Evolutionary conservation across 92 coral and sea anemone species (phyloP).

Genomic region (Epizoanthus rinbou): DNA sequence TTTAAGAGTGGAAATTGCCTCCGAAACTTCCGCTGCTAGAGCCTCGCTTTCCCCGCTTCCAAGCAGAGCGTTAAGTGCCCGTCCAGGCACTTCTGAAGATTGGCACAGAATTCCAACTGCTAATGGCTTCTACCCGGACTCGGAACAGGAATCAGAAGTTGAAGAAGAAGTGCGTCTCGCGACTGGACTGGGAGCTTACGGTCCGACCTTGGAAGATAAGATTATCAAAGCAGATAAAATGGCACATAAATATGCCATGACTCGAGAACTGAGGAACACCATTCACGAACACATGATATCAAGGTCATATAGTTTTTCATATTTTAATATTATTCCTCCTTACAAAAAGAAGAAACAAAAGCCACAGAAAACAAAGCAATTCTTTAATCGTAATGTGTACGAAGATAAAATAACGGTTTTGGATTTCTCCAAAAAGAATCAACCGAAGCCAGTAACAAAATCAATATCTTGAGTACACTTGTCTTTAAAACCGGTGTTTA

Average conservation of each 20-base stretch:
- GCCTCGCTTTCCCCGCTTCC: conserved; percentile 9
- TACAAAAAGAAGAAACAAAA: conserved; percentile 75
- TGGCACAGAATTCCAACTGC: conserved; percentile 32
- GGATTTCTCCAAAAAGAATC: conserved; percentile 57
- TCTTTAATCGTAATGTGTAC: conserved; percentile 77
- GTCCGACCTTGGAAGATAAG: conserved; percentile 66
- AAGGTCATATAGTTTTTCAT: conserved; percentile 81
- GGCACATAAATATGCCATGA: conserved; percentile 82
- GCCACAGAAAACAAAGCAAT: conserved; percentile 72
- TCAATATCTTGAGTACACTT: neutral
- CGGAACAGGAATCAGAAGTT: conserved; percentile 29
- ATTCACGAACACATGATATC: conserved; percentile 94
- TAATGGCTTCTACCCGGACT: neutral
- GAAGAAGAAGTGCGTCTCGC: conserved; percentile 56
- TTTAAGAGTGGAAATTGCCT: conserved; percentile 71
- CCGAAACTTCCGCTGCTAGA: conserved; percentile 32
- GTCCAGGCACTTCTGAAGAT: conserved; percentile 26
- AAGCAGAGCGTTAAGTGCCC: conserved; percentile 27
- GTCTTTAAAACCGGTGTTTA: too few relatives aligned
- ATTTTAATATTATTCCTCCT: conserved; percentile 84
- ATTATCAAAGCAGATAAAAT: conserved; percentile 76
- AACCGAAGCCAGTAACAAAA: neutral
- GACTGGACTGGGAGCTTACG: conserved; percentile 54
- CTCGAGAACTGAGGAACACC: conserved; percentile 84
- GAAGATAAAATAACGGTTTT: conserved; percentile 82